Conservation (phyloP, 64 coral and sea anemone genomes). For the Stichodactyla mertensii region DNA sequence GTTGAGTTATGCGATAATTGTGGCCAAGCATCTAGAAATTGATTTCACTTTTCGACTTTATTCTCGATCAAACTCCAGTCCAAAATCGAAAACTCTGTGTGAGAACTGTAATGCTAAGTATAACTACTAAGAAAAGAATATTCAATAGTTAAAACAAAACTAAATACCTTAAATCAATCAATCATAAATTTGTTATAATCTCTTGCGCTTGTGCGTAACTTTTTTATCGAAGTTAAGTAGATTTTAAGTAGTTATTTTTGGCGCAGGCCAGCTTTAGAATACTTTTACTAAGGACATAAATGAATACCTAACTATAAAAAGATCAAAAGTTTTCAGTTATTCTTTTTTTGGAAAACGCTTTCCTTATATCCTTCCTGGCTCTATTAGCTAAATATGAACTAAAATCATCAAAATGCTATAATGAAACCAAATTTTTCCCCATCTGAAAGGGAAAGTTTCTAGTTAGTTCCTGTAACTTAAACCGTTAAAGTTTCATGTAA, state of each 20-base stretch:
- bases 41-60: background rate
- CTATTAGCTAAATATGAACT: background rate
- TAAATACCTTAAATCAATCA: background rate
- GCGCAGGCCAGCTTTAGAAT: background rate
- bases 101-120: background rate
- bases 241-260: background rate
- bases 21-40: background rate
- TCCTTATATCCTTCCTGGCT: background rate
- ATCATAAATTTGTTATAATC: background rate
- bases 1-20: background rate
- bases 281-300: background rate
- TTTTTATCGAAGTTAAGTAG: background rate
- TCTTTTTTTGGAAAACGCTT: background rate
- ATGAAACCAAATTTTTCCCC: background rate
- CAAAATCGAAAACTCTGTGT: background rate
- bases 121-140: background rate
- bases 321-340: background rate
- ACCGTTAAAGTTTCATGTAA: background rate
- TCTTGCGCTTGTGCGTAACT: background rate
- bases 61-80: background rate
- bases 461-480: too few species aligned
- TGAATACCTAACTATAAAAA: conserved; percentile 13
- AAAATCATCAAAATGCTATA: too few species aligned
- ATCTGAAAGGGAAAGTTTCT: background rate
- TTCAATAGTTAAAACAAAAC: background rate